Base-by-base conservation (phyloP, 2,888 invertebrate species). In the Trichopria drosophilae region DNA sequence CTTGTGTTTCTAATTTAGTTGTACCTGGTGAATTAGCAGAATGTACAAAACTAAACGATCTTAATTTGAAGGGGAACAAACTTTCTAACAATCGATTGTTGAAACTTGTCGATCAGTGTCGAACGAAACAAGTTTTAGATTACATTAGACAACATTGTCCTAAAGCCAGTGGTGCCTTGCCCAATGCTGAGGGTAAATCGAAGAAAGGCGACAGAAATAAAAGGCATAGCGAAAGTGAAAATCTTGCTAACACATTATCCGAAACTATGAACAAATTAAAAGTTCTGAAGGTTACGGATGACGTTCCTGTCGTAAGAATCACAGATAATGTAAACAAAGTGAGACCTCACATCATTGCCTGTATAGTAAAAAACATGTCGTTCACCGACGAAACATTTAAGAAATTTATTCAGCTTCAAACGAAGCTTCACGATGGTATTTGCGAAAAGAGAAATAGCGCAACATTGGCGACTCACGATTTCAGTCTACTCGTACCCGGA, bases 401-500 rank as follows among this genome's bases (percentile, higher is more conserved):
- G 69, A 85, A 84, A 69, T 91, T 91, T 63, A 87, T 91, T 55
- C 84, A 86, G 65, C 66, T 89, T 64, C 91, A 91, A 78, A 90
- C 87, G 0, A 88, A 84, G 68, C 73, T 88, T 20, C 88, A 88
- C 63, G 87, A 88, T 55, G 82, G 82, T 0, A 77, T 89, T 7
- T 92, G 92, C 70, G 85, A 87, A 44, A 90, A 89, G 67, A 78
- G 92, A 60, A 87, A 86, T 63, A 76, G 80, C 1, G 88, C 90
- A 0, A 90, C 91, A 0, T 87, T 92, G 51, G 92, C 91, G 3
- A 92, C 91, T 0, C 93, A 93, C 72, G 91, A 92, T 71, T 75
- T 88, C 56, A 78, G 76, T 29, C 82, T 84, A 63, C 76, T 91
- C 53, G 75, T 80, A 24, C 71, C 83, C 76, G 77, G 81, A 86